phyloP scores from a whole-genome alignment of 1,140 invertebrate genomes.

The Glossosoma conforme region DNA sequence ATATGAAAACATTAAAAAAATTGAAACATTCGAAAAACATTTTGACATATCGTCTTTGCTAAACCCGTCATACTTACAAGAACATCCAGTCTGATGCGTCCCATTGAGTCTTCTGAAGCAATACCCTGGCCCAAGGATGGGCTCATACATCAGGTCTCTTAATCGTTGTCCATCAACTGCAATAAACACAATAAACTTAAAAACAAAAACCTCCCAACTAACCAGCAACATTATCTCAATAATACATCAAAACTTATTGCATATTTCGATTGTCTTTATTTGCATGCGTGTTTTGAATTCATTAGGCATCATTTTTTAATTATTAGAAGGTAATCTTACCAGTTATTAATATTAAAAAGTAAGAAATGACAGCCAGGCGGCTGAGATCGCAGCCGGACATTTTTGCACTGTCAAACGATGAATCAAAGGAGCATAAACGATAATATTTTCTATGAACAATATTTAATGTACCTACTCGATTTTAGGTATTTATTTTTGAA shows the following conservation, averaged over 20 bases:
- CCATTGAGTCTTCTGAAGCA: slow-evolving; percentile 87
- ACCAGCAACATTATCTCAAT: not conserved
- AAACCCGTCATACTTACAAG: slow-evolving; percentile 65
- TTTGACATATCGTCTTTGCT: no score
- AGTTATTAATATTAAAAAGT: not conserved
- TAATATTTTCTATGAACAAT: no score
- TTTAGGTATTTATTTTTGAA: no score
- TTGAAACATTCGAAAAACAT: no score
- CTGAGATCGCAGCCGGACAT: not conserved
- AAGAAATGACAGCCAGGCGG: not conserved
- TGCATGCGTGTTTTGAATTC: not conserved
- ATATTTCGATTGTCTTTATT: not conserved
- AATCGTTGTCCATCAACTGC: slow-evolving; percentile 53
- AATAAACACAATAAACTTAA: slow-evolving; percentile 10
- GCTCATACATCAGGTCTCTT: slow-evolving; percentile 75
- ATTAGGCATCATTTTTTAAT: not conserved
- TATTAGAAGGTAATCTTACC: not conserved
- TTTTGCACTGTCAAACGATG: not conserved
- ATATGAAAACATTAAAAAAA: no score
- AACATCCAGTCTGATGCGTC: slow-evolving; percentile 89
- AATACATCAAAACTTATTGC: not conserved
- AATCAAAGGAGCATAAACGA: no score
- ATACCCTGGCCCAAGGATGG: slow-evolving; percentile 62
- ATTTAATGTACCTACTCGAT: no score
- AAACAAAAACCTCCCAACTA: not conserved